Evolutionary conservation across 2,888 invertebrate species (phyloP).

Genomic region (Meganola albula): DNA sequence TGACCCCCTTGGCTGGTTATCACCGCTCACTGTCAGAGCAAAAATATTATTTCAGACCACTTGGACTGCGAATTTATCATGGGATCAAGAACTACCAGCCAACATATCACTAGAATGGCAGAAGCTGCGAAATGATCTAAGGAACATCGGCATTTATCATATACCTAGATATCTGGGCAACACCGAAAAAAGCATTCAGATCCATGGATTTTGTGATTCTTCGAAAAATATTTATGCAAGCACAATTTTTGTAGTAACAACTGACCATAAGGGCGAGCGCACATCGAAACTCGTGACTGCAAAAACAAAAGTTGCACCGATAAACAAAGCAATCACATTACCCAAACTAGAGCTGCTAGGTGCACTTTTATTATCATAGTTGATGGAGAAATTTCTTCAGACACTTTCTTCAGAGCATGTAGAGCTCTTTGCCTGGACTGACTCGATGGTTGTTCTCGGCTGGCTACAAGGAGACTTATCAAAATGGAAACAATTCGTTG

Average conservation of each 20-base stretch:
- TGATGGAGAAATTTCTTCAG: neutral
- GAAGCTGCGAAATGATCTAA: neutral
- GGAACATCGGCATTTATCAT: neutral
- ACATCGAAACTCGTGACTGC: slow-evolving; percentile 16
- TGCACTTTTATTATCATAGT: neutral
- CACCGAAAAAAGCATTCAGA: neutral
- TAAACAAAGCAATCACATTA: neutral
- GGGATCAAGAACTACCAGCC: slow-evolving; percentile 1
- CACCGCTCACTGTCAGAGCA: neutral
- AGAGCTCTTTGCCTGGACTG: slow-evolving; percentile 1
- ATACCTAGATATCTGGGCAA: neutral
- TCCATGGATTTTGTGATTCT: slow-evolving; percentile 2
- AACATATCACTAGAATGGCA: neutral
- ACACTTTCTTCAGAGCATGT: neutral
- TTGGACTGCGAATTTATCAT: neutral
- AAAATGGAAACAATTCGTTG: neutral
- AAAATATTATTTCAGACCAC: slow-evolving; percentile 1
- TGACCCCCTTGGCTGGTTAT: slow-evolving; percentile 3
- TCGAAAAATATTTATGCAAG: neutral
- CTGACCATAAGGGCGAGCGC: no score
- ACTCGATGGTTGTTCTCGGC: slow-evolving; percentile 1
- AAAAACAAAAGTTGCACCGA: slow-evolving; percentile 7
- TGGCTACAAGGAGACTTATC: slow-evolving; percentile 1
- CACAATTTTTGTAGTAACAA: no score
- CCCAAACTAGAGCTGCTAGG: slow-evolving; percentile 2